Percentiles rank a stretch among this genome's conserved stretches.
phyloP scores from a whole-genome alignment of 2,797 vertebrate species.

The Choloepus didactylus region DNA sequence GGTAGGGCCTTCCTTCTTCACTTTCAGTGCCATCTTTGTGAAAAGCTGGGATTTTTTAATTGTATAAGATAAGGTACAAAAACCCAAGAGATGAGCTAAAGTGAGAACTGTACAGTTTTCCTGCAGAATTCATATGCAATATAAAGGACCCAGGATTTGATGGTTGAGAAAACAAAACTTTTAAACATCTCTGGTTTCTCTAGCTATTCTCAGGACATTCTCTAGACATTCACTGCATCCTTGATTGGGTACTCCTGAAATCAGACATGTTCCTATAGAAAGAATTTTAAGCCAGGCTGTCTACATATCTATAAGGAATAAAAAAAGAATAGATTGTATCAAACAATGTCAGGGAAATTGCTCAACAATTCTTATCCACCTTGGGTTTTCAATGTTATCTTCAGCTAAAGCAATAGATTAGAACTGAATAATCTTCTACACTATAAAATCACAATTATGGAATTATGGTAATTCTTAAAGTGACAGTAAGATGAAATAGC shows the following conservation, averaged over 20 bases:
- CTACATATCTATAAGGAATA: conserved; percentile 85
- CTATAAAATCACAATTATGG: conserved; percentile 75
- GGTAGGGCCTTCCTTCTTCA: too few species aligned
- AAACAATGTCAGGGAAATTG: conserved; percentile 83
- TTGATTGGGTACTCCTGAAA: conserved; percentile 78
- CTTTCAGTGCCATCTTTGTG: too few species aligned
- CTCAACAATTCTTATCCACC: conserved; percentile 70
- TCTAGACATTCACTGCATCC: conserved; percentile 62
- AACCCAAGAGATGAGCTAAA: neutral
- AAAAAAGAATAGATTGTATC: conserved; percentile 79
- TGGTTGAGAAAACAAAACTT: neutral
- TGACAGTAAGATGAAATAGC: conserved; percentile 55
- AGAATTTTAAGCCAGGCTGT: conserved; percentile 83
- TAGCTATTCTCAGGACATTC: neutral
- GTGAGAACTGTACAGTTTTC: neutral
- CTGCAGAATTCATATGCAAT: neutral
- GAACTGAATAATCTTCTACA: conserved; percentile 58
- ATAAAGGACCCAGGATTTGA: neutral
- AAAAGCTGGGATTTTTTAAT: neutral
- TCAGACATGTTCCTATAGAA: conserved; percentile 84
- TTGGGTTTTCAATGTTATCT: conserved; percentile 68
- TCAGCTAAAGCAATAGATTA: conserved; percentile 77
- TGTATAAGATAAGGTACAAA: neutral
- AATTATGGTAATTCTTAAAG: conserved; percentile 68
- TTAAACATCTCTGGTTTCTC: neutral